phyloP scores from a whole-genome alignment of 2,113 vertebrate genomes.

The Antechinus flavipes region DNA sequence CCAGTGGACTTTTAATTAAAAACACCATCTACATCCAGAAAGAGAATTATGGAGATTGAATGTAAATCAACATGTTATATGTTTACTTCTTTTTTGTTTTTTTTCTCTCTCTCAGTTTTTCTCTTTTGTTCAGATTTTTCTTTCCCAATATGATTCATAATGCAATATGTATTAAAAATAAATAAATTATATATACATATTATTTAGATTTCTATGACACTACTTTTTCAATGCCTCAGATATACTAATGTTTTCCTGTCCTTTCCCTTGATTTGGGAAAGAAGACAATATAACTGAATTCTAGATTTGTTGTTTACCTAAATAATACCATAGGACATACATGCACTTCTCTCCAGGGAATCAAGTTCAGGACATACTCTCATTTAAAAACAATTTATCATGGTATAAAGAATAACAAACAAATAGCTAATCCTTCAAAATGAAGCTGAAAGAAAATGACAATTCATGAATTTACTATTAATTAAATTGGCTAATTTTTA shows the following conservation, averaged over 20 bases:
- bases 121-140: no score
- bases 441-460: background rate
- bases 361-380: background rate
- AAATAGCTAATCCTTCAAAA: background rate
- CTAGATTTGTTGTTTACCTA: background rate
- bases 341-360: background rate
- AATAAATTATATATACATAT: no score
- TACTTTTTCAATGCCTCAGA: background rate
- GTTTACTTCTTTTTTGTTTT: no score
- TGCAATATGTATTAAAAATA: no score
- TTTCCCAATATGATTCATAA: no score
- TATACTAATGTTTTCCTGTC: background rate
- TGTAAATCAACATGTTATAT: no score
- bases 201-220: background rate
- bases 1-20: no score
- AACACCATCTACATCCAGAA: no score
- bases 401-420: background rate
- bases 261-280: background rate
- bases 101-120: no score
- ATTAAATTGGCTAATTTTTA: background rate
- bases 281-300: background rate
- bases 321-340: background rate
- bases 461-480: background rate
- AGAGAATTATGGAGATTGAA: no score
- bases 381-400: constrained; percentile 7